Evolutionary conservation across 2,797 vertebrate genomes (phyloP), one percentile per base, ranked within the genome.

Genomic region (Darevskia mixta): DNA sequence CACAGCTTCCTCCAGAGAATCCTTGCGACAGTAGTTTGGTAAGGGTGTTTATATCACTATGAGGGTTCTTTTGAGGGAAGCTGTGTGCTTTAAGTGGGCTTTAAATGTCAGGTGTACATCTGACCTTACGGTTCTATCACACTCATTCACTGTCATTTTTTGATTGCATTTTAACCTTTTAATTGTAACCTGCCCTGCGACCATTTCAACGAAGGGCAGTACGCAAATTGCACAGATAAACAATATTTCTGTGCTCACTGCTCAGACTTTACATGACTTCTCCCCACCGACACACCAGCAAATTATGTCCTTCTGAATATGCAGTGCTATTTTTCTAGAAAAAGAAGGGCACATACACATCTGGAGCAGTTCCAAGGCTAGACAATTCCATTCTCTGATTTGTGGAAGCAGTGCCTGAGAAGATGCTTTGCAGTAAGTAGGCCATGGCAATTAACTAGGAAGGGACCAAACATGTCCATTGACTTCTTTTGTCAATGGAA

Each of bases 221-320:
- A 71, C 69, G 5, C n/a, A n/a, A 71, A 15, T 71, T n/a, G 13
- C n/a, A 29, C n/a, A 71, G 13, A 32, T 71, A 41, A 75, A 38
- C 58, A 58, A 29, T 45, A 64, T 67, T 41, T 43, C 38, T 82
- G 11, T 38, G 3, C 15, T 41, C 25, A 27, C 8, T 55, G 38
- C 5, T 35, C 72, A 84, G 5, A 43, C 1, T 18, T 55, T 18
- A 61, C 4, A 58, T 43, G 20, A 61, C n/a, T n/a, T 25, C 49
- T 78, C 17, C 43, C 35, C 29, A 79, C 29, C 41, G 25, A 32
- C 66, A 32, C 66, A 25, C 8, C 32, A 69, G 27, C 49, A 82
- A 85, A 18, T 87, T 38, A 80, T 49, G 72, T 25, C 88, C n/a
- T 58, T 72, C 17, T 45, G 85, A n/a, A 92, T 88, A 15, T 45